Base-by-base conservation (phyloP, 2,888 invertebrate genomes). In the Hemithea aestivaria region DNA sequence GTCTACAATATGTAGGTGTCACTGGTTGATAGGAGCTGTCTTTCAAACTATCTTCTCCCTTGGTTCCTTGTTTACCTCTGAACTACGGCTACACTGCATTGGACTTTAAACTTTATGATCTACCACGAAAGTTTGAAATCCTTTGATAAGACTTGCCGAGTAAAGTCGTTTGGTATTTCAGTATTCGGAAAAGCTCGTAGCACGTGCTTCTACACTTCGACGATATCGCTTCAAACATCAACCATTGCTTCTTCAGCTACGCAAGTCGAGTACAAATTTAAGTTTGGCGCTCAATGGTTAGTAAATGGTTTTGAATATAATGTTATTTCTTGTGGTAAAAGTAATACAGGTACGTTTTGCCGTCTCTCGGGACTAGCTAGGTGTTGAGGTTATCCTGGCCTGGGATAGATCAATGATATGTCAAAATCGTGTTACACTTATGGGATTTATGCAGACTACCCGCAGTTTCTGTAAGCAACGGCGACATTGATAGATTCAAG, bases 1-100 rank as follows among this genome's bases (percentile, higher is more conserved):
- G 67, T 72, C 64, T 59, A 73, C 83, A 81, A 82, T 87, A 85
- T 81, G 80, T 85, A 82, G 79, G 73, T 84, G 85, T 85, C 85
- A 83, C 69, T 60, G 55, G 65, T 78, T 87, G 85, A 87, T 85
- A 84, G 85, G 66, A 73, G 70, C 79, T 83, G 85, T 83, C 85
- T 80, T 62, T 87, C 85, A 82, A 82, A 77, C 79, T 79, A 81
- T 81, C 74, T 72, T 66, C 66, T 60, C 47, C 50, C 41, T 39
- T 20, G 11, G 12, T n/a, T 16, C 10, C 20, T 16, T 25, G 4
- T 26, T 44, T 36, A 38, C 48, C 35, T 33, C 37, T 26, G 11
- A 11, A 44, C 7, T 1, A 20, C 27, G 34, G 10, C 12, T 0
- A 0, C 1, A 0, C 1, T 1, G 1, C 21, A 50, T 20, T 4